Conservation (phyloP, 2,113 vertebrate species). For the Barnardius zonarius region DNA sequence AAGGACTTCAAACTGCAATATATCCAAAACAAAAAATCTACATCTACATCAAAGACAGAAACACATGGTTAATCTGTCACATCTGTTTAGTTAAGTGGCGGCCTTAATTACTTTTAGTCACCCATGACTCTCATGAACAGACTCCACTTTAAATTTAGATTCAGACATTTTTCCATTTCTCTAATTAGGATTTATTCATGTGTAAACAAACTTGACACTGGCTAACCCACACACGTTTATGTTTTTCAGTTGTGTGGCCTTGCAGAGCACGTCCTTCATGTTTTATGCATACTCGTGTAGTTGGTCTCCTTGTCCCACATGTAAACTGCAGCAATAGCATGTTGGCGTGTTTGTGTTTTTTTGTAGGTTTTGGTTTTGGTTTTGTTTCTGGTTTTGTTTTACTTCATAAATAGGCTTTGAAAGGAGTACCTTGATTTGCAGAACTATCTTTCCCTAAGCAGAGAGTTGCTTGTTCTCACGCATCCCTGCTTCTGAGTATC, state of each 20-base stretch:
- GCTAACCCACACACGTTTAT: background rate
- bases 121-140: background rate
- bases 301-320: background rate
- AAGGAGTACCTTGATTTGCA: background rate
- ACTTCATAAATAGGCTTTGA: background rate
- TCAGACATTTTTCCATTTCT: background rate
- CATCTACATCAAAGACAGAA: background rate
- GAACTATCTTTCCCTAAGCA: background rate
- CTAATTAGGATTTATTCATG: conserved; percentile 9
- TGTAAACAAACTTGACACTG: background rate
- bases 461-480: background rate
- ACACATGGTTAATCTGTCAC: background rate
- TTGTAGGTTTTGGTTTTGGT: background rate
- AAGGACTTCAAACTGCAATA: background rate
- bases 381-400: background rate
- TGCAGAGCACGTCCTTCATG: background rate
- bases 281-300: background rate
- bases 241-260: background rate
- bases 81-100: conserved; percentile 1
- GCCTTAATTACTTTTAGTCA: background rate
- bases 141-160: background rate
- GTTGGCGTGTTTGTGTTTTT: background rate
- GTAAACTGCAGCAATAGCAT: background rate
- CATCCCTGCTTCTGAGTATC: background rate
- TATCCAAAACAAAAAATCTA: background rate